These are phyloP conservation scores for Stenoptilia bipunctidactyla DNA, from an alignment of 2,888 invertebrate genomes.

Conservation along the genomic window DNA sequence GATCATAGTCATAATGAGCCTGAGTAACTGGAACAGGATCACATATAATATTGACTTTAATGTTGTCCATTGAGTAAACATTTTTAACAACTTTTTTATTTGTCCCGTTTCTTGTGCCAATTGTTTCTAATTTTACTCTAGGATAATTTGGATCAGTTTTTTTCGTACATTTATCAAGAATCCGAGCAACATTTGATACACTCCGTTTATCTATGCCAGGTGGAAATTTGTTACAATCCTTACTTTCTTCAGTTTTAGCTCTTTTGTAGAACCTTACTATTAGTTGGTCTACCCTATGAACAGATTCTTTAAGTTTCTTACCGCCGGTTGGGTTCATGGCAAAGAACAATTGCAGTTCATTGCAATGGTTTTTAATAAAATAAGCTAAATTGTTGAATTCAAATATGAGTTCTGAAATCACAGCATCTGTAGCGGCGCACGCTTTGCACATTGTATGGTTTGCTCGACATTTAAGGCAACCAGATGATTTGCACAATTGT, in stretches of 20 bases:
- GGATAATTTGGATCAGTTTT: slow-evolving; percentile 21
- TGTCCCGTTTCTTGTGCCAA: not conserved
- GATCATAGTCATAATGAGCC: slow-evolving; percentile 7
- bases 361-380: slow-evolving; percentile 48
- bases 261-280: slow-evolving; percentile 44
- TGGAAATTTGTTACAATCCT: slow-evolving; percentile 34
- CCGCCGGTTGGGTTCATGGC: slow-evolving; percentile 49
- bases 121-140: slow-evolving; percentile 5
- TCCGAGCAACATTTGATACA: slow-evolving; percentile 6
- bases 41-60: slow-evolving; percentile 46
- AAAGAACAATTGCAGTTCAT: slow-evolving; percentile 52
- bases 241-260: slow-evolving; percentile 31
- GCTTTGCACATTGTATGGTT: slow-evolving; percentile 41
- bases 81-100: slow-evolving; percentile 19
- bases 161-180: slow-evolving; percentile 7
- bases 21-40: slow-evolving; percentile 15
- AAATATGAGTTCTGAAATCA: slow-evolving; percentile 43
- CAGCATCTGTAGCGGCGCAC: slow-evolving; percentile 46
- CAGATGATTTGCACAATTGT: slow-evolving; percentile 29
- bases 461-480: slow-evolving; percentile 25
- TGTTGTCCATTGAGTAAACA: slow-evolving; percentile 39
- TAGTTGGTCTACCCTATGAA: slow-evolving; percentile 36
- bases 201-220: slow-evolving; percentile 34
- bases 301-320: slow-evolving; percentile 35
- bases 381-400: slow-evolving; percentile 43